A percentile compares a stretch with the other conserved stretches of the same genome.
These are phyloP conservation scores for Drosophila chauvacae DNA, from an alignment of 1,140 invertebrate species.

Conservation along the genomic window DNA sequence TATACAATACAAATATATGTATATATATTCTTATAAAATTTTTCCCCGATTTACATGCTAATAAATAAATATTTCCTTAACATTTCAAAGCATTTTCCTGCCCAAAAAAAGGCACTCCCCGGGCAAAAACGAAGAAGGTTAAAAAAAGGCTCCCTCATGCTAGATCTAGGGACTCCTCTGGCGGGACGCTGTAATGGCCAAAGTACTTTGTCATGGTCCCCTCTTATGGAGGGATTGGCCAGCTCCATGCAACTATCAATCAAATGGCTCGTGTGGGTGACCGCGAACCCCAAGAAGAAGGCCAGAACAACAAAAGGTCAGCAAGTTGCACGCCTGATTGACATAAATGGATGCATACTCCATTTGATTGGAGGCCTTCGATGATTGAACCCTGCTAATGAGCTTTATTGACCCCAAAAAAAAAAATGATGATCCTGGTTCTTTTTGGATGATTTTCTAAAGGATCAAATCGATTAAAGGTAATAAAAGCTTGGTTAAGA, in stretches of 20 bases:
- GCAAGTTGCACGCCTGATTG: slow-evolving; percentile 19
- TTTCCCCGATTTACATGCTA: background rate
- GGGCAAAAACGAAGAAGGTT: background rate
- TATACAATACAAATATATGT: background rate
- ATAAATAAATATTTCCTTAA: background rate
- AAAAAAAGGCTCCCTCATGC: background rate
- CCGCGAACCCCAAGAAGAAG: background rate
- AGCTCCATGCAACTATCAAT: slow-evolving; percentile 77
- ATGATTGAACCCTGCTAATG: slow-evolving; percentile 60
- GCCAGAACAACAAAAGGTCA: slow-evolving; percentile 28
- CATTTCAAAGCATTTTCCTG: background rate
- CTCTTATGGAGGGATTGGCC: slow-evolving; percentile 39
- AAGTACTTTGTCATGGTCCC: slow-evolving; percentile 72
- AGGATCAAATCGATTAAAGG: too few relatives aligned
- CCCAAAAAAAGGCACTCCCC: slow-evolving; percentile 28
- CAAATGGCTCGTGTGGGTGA: slow-evolving; percentile 58
- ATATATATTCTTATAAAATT: background rate
- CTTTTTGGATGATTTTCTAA: background rate
- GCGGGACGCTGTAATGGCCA: slow-evolving; percentile 29
- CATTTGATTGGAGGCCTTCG: slow-evolving; percentile 35
- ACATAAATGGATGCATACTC: slow-evolving; percentile 48
- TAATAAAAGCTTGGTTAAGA: background rate
- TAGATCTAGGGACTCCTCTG: background rate
- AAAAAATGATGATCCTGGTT: background rate
- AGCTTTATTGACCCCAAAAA: slow-evolving; percentile 41